phyloP scores from a whole-genome alignment of 2,888 invertebrate genomes.

The Tiphia femorata region DNA sequence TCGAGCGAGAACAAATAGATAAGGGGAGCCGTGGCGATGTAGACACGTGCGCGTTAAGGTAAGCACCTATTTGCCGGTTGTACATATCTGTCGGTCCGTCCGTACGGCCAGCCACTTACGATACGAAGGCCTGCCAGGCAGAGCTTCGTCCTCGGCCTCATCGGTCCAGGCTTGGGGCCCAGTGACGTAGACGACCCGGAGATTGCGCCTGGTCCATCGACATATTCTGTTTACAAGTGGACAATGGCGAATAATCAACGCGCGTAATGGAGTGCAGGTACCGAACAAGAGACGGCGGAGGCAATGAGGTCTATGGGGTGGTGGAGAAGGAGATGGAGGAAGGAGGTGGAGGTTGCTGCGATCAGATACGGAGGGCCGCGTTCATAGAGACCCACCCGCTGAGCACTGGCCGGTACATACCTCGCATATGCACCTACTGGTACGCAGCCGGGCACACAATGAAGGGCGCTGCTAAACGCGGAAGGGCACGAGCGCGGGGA shows the following conservation, averaged over 20 bases:
- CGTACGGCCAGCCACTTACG: conserved; percentile 19
- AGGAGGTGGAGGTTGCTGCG: conserved; percentile 18
- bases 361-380: conserved; percentile 17
- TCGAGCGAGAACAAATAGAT: not conserved
- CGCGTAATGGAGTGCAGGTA: conserved; percentile 47
- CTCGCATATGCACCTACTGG: too few species aligned
- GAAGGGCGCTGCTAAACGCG: too few species aligned
- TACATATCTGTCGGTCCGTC: conserved; percentile 15
- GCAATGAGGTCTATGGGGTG: conserved; percentile 13
- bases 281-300: conserved; percentile 17
- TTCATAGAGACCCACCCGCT: not conserved
- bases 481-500: not conserved
- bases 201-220: conserved; percentile 41
- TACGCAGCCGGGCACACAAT: too few species aligned
- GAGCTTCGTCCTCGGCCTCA: too few species aligned
- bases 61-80: conserved; percentile 9
- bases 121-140: too few species aligned
- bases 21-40: not conserved
- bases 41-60: not conserved
- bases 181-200: conserved; percentile 19
- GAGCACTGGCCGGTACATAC: not conserved
- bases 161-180: conserved; percentile 24
- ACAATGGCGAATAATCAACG: conserved; percentile 53
- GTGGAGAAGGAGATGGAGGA: not conserved
- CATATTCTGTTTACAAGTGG: conserved; percentile 49